A percentile compares a stretch with the other conserved stretches of the same genome.
These are phyloP conservation scores for Tenualosa thibaudeaui DNA, from an alignment of 2,797 vertebrate genomes.

Conservation along the genomic window DNA sequence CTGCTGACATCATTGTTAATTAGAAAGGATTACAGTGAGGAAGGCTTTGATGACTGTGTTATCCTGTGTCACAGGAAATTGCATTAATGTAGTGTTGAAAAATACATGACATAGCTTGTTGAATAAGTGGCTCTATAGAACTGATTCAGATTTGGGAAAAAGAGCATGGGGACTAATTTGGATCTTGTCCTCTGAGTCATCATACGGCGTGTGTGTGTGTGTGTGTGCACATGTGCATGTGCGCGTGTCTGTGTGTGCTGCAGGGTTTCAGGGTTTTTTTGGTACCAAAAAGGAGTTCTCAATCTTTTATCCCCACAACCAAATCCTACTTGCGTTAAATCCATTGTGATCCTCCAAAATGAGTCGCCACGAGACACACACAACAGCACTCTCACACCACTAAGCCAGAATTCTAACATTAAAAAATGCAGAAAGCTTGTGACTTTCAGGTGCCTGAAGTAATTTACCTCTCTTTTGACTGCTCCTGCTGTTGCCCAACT, in stretches of 20 bases:
- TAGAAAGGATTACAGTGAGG: not conserved
- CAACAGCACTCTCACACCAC: not conserved
- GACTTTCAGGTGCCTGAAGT: not conserved
- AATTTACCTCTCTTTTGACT: too few species aligned
- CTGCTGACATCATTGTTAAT: not conserved
- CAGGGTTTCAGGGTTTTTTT: not conserved
- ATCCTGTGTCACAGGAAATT: conserved; percentile 24
- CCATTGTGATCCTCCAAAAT: not conserved
- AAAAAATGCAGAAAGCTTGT: not conserved
- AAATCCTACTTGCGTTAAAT: not conserved
- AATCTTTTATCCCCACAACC: not conserved
- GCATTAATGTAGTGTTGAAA: not conserved
- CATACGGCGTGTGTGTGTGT: not conserved
- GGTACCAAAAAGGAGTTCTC: not conserved
- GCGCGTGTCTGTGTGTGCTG: not conserved
- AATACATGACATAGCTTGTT: not conserved
- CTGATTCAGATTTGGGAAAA: not conserved
- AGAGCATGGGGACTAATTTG: not conserved
- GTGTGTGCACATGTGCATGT: not conserved
- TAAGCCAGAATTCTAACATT: not conserved
- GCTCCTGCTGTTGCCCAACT: not conserved
- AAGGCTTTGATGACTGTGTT: conserved; percentile 1
- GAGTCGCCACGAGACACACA: not conserved
- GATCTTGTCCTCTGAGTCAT: not conserved
- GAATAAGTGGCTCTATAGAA: not conserved